These are phyloP conservation scores for Scaptodrosophila lebanonensis DNA, from an alignment of 1,140 invertebrate genomes.

Conservation along the genomic window DNA sequence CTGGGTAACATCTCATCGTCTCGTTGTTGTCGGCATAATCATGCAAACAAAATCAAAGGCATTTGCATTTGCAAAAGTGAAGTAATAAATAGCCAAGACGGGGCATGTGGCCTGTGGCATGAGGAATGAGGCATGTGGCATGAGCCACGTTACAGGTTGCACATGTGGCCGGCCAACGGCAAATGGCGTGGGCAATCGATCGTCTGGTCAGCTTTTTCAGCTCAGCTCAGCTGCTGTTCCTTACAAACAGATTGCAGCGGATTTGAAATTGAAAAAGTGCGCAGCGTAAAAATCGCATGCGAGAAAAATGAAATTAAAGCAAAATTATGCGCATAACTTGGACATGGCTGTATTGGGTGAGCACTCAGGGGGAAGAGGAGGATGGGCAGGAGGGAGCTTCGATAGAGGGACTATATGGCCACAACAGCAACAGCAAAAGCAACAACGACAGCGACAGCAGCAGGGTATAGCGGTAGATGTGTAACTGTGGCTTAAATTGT, in stretches of 20 bases:
- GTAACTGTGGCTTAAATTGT: conserved; percentile 61
- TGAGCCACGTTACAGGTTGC: too few species aligned
- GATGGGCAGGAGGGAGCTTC: conserved; percentile 1
- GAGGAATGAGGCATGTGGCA: too few species aligned
- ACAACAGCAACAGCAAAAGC: too few species aligned
- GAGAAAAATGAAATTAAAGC: conserved; percentile 73
- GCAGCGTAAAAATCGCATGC: conserved; percentile 60
- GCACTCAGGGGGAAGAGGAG: background rate
- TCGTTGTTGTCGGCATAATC: conserved; percentile 21
- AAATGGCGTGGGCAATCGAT: conserved; percentile 38
- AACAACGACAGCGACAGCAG: too few species aligned
- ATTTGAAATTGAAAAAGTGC: conserved; percentile 68
- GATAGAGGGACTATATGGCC: conserved; percentile 1
- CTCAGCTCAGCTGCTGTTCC: conserved; percentile 39
- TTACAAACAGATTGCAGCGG: conserved; percentile 13
- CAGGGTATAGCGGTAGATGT: conserved; percentile 51
- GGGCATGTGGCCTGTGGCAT: too few species aligned
- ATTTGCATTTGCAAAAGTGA: conserved; percentile 59
- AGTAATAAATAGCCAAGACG: conserved; percentile 72
- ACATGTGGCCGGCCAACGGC: conserved; percentile 30
- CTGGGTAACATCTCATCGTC: too few species aligned
- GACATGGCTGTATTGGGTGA: background rate
- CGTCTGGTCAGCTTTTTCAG: conserved; percentile 15
- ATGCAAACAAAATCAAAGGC: conserved; percentile 14
- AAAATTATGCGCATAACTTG: conserved; percentile 74